Percentiles rank a stretch among this genome's conserved stretches.
Evolutionary conservation across 35 echinoderm and acorn worm species (phyloP).

Genomic region (Eucidaris tribuloides): DNA sequence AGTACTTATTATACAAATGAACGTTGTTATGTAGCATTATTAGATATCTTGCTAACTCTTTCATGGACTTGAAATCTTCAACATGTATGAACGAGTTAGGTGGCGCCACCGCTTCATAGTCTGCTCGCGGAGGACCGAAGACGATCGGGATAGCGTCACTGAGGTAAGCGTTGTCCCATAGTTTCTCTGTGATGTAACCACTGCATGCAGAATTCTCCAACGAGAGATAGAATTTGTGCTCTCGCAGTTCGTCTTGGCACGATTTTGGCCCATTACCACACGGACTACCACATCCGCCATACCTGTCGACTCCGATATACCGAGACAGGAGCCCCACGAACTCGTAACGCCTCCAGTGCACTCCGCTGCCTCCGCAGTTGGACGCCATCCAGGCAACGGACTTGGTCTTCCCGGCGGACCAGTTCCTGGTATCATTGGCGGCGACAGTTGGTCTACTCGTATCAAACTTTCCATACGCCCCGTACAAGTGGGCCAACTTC

Average conservation of each 20-base stretch:
- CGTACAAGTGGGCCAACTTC: too few relatives aligned
- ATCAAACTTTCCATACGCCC: too few relatives aligned
- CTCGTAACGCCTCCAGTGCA: slow-evolving; percentile 21
- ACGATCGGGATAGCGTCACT: slow-evolving; percentile 44
- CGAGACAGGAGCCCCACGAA: slow-evolving; percentile 35
- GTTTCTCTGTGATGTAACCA: slow-evolving; percentile 59
- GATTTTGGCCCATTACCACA: slow-evolving; percentile 4
- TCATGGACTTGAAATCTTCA: slow-evolving; percentile 29
- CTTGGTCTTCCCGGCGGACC: slow-evolving; percentile 6
- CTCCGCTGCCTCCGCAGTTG: slow-evolving; percentile 29
- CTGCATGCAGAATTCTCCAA: slow-evolving; percentile 53
- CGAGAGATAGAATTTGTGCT: slow-evolving; percentile 61
- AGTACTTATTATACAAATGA: slow-evolving; percentile 40
- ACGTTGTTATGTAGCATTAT: slow-evolving; percentile 21
- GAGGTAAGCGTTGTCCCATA: slow-evolving; percentile 43
- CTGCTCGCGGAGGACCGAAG: slow-evolving; percentile 20
- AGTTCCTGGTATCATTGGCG: too few relatives aligned
- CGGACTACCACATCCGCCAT: slow-evolving; percentile 37
- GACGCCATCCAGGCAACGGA: slow-evolving; percentile 49
- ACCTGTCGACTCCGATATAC: slow-evolving; percentile 34
- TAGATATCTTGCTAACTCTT: slow-evolving; percentile 25
- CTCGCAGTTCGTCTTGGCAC: not conserved
- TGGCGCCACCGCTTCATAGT: slow-evolving; percentile 32
- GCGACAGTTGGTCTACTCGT: too few relatives aligned
- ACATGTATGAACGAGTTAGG: slow-evolving; percentile 58